Evolutionary conservation across 2,113 vertebrate genomes (phyloP), one percentile per base, ranked within the genome.

Genomic region (Cheilinus undulatus): DNA sequence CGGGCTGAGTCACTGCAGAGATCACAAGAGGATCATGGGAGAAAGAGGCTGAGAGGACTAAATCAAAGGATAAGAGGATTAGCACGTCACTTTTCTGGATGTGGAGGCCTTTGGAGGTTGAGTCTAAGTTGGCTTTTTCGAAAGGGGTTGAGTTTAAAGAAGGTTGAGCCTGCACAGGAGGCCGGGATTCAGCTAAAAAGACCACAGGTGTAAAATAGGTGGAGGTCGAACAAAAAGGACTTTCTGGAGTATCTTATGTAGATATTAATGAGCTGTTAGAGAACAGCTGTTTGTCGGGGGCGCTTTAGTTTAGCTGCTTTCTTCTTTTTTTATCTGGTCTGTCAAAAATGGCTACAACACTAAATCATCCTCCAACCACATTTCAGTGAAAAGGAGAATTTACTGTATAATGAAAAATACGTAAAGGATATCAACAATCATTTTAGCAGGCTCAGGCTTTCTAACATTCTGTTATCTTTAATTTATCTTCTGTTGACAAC

Each of bases 21-120:
- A 32, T 14, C 24, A 64, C 17, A n/a, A 26, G 32, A 38, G 40
- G 19, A 38, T 20, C 6, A 19, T 30, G 32, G n/a, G 1, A 15
- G 17, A 48, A 63, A n/a, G 24, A 22, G 28, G 27, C 26, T 51
- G 27, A 26, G 32, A 73, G 48, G 58, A 74, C 71, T 70, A 57
- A 65, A 56, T 69, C 27, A 19, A 50, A 50, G 4, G 61, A 66
- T 54, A 34, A 26, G n/a, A n/a, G n/a, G n/a, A n/a, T n/a, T n/a
- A n/a, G n/a, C n/a, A 17, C 0, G 9, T 67, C 34, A 56, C 60
- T 69, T 56, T 23, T 59, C 48, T 22, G 42, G 45, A 7, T 45
- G 28, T 7, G 30, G 20, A 30, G 62, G 42, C 12, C 12, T 12
- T 26, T 1, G 9, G 56, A 42, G 43, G 5, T 52, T 30, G 22